Evolutionary conservation across 2,797 vertebrate species (phyloP), one percentile per base, ranked within the genome.

Genomic region (Epinephelus awoara): DNA sequence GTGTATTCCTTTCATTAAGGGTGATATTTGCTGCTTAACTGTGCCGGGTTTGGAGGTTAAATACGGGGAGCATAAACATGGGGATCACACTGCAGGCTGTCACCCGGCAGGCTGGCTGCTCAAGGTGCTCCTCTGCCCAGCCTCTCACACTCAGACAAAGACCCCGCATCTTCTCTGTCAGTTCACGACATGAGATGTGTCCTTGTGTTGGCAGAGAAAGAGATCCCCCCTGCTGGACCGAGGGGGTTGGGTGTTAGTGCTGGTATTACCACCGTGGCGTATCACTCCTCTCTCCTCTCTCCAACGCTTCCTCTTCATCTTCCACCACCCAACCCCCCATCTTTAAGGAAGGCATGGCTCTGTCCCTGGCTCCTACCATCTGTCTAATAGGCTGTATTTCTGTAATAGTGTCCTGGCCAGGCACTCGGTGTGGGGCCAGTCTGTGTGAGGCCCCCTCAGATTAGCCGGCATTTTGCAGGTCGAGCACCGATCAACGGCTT

Each of bases 371-470:
- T 80, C 50, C 82, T 61, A 65, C 91, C 93, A 92, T 95, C 92
- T 94, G 93, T 92, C 88, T 79, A 72, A 88, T 69, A 86, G 75
- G 74, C 88, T 89, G 87, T 51, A 83, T 83, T 76, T 87, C 82
- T 90, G 86, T 52, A 79, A 88, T 76, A 84, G 67, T 77, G 72
- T 83, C 74, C 78, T 50, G 62, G 64, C 67, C 25, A 62, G 21
- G 75, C 72, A n/a, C 54, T 58, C 54, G 25, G 65, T 77, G 50
- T 59, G 70, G 54, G 57, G 51, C 42, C 72, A 29, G 56, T 70
- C 63, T 51, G 57, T 64, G 64, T 67, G 68, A 85, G 58, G 49
- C 65, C 57, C 74, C 58, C 51, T 67, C 19, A 89, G 83, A 93
- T 87, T 84, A 89, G 64, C 59, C 6, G 8, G 62, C 25, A 62